Evolutionary conservation across 2,888 invertebrate species (phyloP), one percentile per base, ranked within the genome.

Genomic region (Crocallis elinguaria): DNA sequence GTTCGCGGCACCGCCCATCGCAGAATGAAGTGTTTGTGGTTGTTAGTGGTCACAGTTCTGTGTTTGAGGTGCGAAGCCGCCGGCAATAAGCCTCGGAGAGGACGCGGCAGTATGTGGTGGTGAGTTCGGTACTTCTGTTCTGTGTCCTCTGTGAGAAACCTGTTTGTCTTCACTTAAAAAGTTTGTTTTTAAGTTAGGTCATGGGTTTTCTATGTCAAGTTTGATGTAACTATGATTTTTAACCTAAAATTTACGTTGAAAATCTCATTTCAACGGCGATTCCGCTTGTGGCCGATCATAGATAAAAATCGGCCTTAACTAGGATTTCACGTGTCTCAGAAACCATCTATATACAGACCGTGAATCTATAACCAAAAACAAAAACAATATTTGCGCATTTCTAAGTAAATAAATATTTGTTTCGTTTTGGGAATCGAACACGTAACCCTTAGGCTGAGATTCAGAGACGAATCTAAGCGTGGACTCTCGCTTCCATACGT

Each of bases 81-180:
- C 64, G 86, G 82, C 68, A 94, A 93, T 78, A 95, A 95, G 78
- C 93, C 93, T 69, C 94, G 95, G 80, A 93, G 96, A 79, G 96
- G 96, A 76, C 94, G 96, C 77, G 97, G 97, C 82, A 96, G 96
- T 73, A 97, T 96, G 95, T 97, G 97, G 97, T 97, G 97, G 97
- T 97, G 92, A 93, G 97, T 93, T 16, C 67, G 43, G 0, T 60
- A 11, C 41, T 25, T 69, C 60, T 62, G 49, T 55, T 39, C 43
- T 46, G 49, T 29, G 43, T 63, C 53, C 49, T 57, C 63, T 29
- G 2, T 19, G n/a, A n/a, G 5, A 4, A 21, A 19, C 2, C 30
- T 25, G 9, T 3, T 32, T 48, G 33, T 35, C 19, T 19, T 3
- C 39, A 41, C 35, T 13, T 19, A 8, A 33, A 39, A 38, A 13